Evolutionary conservation across 2,888 invertebrate species (phyloP), one percentile per base, ranked within the genome.

Genomic region (Cerceris rybyensis): DNA sequence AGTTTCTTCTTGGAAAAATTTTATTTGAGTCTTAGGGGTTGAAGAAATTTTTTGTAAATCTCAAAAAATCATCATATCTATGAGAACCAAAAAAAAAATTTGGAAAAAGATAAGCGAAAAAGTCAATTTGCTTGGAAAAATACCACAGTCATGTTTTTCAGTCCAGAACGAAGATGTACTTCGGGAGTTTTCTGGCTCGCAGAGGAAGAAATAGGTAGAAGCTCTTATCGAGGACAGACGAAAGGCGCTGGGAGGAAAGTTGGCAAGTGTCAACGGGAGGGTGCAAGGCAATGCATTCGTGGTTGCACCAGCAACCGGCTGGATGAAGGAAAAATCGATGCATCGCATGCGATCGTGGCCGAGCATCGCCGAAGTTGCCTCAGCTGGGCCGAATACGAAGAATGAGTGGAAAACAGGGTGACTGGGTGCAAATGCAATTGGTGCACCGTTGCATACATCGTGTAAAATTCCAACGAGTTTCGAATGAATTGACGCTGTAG

Each of bases 271-370:
- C 69, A 43, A 55, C 60, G 69, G n/a, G 55, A 70, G 71, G 52
- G 66, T 65, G 80, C 78, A 72, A 69, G 70, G 66, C 77, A 75
- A 80, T 80, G 85, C 81, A 78, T 75, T 69, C 61, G 72, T 28
- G 60, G 75, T 70, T 76, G 76, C 76, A 75, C 78, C 63, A 55
- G 64, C 63, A 59, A 7, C 28, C 59, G 16, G 65, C 67, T 49
- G 77, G 73, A 73, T 41, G 81, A 77, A 71, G 71, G 75, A 80
- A 85, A 86, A 86, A 86, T 85, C 84, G 86, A 86, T 86, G 79
- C 82, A 71, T 83, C 72, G 71, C 70, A 57, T 74, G 76, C 80
- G 83, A 80, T 81, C 75, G 76, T 75, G 73, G 75, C 85, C 84
- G 84, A 84, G 75, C 74, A 28, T 41, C 67, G 75, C 83, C 82